Percentiles rank a stretch among this genome's conserved stretches.
Conservation (phyloP, 2,888 invertebrate genomes). For the Eupithecia subumbrata region DNA sequence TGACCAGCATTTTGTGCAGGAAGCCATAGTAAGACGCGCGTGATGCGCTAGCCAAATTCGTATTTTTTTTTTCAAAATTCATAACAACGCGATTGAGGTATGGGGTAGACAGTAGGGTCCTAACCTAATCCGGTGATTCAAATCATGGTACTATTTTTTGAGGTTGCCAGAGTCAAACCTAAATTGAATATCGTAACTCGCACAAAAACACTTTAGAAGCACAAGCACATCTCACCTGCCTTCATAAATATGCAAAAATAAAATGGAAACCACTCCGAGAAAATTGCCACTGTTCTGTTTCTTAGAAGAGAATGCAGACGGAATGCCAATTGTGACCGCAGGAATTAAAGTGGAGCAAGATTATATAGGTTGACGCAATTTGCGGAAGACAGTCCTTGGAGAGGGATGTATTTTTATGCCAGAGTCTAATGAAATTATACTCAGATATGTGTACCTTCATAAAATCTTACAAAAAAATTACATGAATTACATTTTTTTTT, state of each 20-base stretch:
- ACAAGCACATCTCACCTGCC: constrained; percentile 31
- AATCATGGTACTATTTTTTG: not conserved
- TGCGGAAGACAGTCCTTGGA: not conserved
- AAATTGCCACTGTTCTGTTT: constrained; percentile 40
- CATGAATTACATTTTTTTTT: no score
- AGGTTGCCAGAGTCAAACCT: not conserved
- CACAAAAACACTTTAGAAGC: constrained; percentile 12
- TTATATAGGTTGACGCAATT: constrained; percentile 27
- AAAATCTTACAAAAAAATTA: no score
- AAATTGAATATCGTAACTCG: not conserved
- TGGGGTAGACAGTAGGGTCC: not conserved
- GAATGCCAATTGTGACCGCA: constrained; percentile 49
- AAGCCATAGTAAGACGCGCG: not conserved
- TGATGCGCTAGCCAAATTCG: not conserved
- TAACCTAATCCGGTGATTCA: not conserved
- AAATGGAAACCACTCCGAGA: constrained; percentile 30
- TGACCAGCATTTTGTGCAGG: not conserved
- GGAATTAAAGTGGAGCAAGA: constrained; percentile 56
- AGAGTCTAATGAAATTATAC: not conserved
- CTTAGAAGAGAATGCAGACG: constrained; percentile 45
- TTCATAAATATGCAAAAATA: constrained; percentile 36
- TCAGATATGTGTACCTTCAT: not conserved
- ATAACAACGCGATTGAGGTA: not conserved
- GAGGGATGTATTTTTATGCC: not conserved
- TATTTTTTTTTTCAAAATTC: not conserved